Base-by-base conservation (phyloP, 1,140 invertebrate genomes). In the Drosophila lacteicornis region DNA sequence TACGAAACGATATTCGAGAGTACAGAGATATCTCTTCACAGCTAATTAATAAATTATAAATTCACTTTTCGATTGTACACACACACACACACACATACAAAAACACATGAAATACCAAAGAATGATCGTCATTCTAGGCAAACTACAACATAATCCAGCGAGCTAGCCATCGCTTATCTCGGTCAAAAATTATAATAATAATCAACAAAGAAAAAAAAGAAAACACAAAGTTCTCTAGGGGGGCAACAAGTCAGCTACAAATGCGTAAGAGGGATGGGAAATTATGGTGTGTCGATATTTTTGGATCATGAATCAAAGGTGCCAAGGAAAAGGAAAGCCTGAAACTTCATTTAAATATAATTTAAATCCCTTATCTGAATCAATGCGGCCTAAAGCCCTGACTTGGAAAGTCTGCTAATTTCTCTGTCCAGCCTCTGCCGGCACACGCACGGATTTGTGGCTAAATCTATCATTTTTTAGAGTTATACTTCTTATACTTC, bases 31-130 rank as follows among this genome's bases (percentile, higher is more conserved):
- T 40, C 27, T 45, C 3, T 25, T 25, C 42, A 62, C 57, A 45
- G 27, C 40, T 45, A 66, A 62, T 62, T 30, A 61, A 60, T 25
- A 62, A 66, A 62, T 45, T 17, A 65, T 60, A 45, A 65, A 43
- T 60, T 19, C 56, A 22, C 22, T 25, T 13, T 45, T 65, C n/a
- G 36, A 22, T 61, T 3, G 25, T 15, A 30, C 25, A 59, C 61
- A 63, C 22, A 17, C 61, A 63, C 22, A 17, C 25, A 15, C 27
- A 56, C 30, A 43, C 51, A 38, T 17, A 55, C 17, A 30, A 11
- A 25, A 42, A 61, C 57, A 65, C 57, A 62, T 30, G 30, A 61
- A 61, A 25, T 50, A 13, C 17, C 43, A 60, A 60, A n/a, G 22
- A 15, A 59, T 4, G 22, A 62, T 56, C 12, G 9, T 13, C 22